phyloP scores from a whole-genome alignment of 2,797 vertebrate species.

The Trematomus bernacchii region DNA sequence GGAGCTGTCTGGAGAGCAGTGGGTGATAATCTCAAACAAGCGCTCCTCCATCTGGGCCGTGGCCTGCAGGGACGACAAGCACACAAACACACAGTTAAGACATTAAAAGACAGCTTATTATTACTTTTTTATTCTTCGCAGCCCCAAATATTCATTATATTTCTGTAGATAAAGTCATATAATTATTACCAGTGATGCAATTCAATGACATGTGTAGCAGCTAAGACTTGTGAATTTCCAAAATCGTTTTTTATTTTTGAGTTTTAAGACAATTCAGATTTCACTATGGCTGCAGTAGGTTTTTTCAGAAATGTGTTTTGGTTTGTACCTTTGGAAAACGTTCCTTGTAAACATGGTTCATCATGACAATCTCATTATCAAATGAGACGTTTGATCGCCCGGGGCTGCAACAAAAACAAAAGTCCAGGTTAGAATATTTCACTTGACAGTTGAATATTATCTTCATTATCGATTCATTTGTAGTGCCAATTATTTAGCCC shows the following conservation, averaged over 20 bases:
- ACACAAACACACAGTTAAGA: slow-evolving; percentile 34
- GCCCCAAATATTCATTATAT: slow-evolving; percentile 16
- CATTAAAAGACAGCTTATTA: slow-evolving; percentile 11
- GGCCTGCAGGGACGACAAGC: slow-evolving; percentile 83
- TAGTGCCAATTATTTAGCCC: too few species aligned
- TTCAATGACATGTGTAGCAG: slow-evolving; percentile 14
- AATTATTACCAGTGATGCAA: slow-evolving; percentile 11
- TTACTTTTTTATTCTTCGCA: slow-evolving; percentile 18
- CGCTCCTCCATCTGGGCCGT: slow-evolving; percentile 98
- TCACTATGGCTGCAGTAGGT: neutral
- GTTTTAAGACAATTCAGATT: neutral
- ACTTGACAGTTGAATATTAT: neutral
- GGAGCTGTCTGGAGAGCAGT: slow-evolving; percentile 88
- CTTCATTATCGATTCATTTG: too few species aligned
- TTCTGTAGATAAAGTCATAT: slow-evolving; percentile 25
- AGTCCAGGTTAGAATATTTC: slow-evolving; percentile 8
- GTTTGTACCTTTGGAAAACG: slow-evolving; percentile 94
- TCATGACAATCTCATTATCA: slow-evolving; percentile 98
- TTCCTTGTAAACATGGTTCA: slow-evolving; percentile 99
- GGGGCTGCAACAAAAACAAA: slow-evolving; percentile 84
- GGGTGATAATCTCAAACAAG: slow-evolving; percentile 91
- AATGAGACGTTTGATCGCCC: slow-evolving; percentile 91
- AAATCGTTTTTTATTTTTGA: neutral
- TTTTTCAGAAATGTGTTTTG: neutral
- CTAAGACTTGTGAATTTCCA: slow-evolving; percentile 6